Percentiles rank a stretch among this genome's conserved stretches.
Evolutionary conservation across 2,797 vertebrate genomes (phyloP).

Genomic region (Enteromius radiatus): DNA sequence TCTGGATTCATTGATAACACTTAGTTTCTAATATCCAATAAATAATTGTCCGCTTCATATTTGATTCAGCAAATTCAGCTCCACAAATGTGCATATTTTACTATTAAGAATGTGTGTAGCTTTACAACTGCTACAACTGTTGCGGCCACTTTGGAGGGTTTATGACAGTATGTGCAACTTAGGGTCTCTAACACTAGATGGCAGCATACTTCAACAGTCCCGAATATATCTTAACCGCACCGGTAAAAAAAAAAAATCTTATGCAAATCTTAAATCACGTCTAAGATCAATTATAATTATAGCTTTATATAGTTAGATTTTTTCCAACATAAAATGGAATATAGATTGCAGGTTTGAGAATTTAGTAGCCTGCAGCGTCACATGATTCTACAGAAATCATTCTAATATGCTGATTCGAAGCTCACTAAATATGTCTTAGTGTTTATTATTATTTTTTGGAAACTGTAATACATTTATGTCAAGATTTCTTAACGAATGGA

Average conservation of each 20-base stretch:
- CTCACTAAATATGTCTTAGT: not conserved
- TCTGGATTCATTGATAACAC: not conserved
- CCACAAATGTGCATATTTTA: not conserved
- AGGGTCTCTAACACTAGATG: constrained; percentile 12
- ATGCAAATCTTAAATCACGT: not conserved
- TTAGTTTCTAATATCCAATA: too few species aligned
- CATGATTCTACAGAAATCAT: not conserved
- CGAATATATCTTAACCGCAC: not conserved
- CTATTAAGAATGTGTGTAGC: not conserved
- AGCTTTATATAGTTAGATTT: not conserved
- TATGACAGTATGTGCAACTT: not conserved
- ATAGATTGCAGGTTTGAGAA: not conserved
- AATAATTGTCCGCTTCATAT: not conserved
- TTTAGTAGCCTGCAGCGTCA: not conserved
- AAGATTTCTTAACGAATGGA: not conserved
- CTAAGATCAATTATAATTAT: not conserved
- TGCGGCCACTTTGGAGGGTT: not conserved
- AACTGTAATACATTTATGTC: not conserved
- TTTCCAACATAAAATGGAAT: not conserved
- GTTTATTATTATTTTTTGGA: not conserved
- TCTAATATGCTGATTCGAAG: not conserved
- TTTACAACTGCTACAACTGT: not conserved
- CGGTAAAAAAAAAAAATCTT: not conserved
- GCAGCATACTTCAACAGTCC: not conserved
- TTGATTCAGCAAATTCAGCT: not conserved